Conservation (phyloP, 2,113 vertebrate species). For the Melozone crissalis region DNA sequence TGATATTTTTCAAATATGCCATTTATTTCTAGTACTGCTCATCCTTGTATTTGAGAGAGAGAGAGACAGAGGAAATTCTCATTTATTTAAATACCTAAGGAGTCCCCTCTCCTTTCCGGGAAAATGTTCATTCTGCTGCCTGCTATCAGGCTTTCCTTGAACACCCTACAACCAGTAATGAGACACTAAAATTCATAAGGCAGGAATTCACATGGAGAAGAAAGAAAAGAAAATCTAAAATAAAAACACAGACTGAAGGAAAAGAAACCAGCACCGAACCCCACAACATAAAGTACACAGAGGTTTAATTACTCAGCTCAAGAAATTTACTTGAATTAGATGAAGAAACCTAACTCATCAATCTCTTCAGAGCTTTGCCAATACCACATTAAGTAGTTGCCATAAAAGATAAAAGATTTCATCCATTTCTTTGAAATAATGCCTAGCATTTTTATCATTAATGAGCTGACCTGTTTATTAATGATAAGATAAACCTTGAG, state of each 20-base stretch:
- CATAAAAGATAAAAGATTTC: neutral
- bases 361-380: neutral
- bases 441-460: neutral
- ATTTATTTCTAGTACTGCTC: neutral
- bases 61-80: neutral
- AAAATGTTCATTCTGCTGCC: neutral
- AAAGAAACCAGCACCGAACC: neutral
- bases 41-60: neutral
- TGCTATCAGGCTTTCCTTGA: neutral
- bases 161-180: neutral
- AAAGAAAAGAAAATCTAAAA: neutral
- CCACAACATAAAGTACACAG: rapidly evolving
- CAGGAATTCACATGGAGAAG: neutral
- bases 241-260: neutral
- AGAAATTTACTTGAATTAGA: neutral
- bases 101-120: neutral
- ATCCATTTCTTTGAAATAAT: neutral
- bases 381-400: neutral
- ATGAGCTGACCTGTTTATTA: neutral
- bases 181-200: neutral
- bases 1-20: neutral
- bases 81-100: neutral
- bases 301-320: neutral
- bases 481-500: neutral
- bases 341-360: neutral